A percentile compares a stretch with the other conserved stretches of the same genome.
Evolutionary conservation across 2,888 invertebrate species (phyloP).

Genomic region (Steromphala cineraria): DNA sequence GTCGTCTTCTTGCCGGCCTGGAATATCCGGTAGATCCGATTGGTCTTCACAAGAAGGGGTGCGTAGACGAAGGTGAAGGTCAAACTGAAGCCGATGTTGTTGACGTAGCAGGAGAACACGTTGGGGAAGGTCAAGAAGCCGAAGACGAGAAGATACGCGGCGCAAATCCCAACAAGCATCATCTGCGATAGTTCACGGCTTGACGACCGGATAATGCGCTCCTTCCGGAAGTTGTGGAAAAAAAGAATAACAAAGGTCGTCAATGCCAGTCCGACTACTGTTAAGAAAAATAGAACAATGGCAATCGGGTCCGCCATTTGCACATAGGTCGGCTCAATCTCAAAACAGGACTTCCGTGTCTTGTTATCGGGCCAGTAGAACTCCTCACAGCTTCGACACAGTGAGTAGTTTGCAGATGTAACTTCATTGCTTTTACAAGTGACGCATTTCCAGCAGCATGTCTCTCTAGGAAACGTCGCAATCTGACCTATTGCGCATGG

Average conservation of each 20-base stretch:
- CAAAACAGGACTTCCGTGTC: constrained; percentile 35
- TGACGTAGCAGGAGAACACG: constrained; percentile 55
- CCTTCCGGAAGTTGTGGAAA: constrained; percentile 47
- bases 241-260: constrained; percentile 38
- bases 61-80: constrained; percentile 69
- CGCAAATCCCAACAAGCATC: constrained; percentile 60
- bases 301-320: constrained; percentile 42
- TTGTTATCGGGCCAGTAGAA: constrained; percentile 47
- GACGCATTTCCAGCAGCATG: constrained; percentile 69
- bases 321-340: constrained; percentile 39
- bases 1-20: constrained; percentile 54
- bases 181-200: constrained; percentile 67
- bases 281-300: constrained; percentile 41
- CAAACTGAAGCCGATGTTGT: constrained; percentile 66
- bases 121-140: constrained; percentile 60
- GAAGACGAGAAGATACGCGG: constrained; percentile 61
- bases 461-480: constrained; percentile 59
- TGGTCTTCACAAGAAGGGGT: constrained; percentile 67
- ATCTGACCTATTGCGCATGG: constrained; percentile 54
- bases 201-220: constrained; percentile 68
- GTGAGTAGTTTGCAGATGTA: constrained; percentile 51
- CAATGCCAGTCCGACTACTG: constrained; percentile 44
- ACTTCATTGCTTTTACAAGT: constrained; percentile 62
- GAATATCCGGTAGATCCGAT: constrained; percentile 70
- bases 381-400: constrained; percentile 54